phyloP scores from a whole-genome alignment of 2,113 vertebrate genomes.

The Petroica traversi region DNA sequence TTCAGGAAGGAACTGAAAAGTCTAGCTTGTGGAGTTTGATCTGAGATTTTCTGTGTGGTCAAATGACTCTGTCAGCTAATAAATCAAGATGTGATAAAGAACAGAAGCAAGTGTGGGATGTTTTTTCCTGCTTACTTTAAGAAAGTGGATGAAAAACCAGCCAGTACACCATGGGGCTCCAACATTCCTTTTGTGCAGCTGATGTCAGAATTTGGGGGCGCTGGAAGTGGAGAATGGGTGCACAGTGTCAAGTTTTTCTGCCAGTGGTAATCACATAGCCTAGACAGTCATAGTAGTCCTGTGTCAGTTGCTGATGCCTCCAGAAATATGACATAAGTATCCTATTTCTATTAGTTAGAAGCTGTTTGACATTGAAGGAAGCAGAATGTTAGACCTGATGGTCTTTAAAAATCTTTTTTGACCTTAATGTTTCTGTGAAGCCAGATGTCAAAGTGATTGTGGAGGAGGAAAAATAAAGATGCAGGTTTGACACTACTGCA shows the following conservation, averaged over 20 bases:
- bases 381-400: not conserved
- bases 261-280: constrained; percentile 86
- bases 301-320: constrained; percentile 90
- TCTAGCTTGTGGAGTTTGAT: not conserved
- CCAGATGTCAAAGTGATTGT: not conserved
- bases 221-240: constrained; percentile 89
- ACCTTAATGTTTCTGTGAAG: not conserved
- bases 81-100: not conserved
- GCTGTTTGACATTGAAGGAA: not conserved
- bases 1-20: not conserved
- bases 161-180: constrained; percentile 89
- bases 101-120: constrained; percentile 71
- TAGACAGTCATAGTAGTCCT: constrained; percentile 91
- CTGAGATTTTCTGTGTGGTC: not conserved
- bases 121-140: constrained; percentile 96
- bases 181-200: constrained; percentile 94
- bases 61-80: not conserved
- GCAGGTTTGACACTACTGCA: not conserved
- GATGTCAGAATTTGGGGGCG: constrained; percentile 89
- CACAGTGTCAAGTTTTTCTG: constrained; percentile 90
- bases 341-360: not conserved
- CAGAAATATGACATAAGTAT: constrained; percentile 84
- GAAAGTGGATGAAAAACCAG: constrained; percentile 91
- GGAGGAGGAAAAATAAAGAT: not conserved
- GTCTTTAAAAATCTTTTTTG: not conserved